phyloP scores from a whole-genome alignment of 2,797 vertebrate species.

The Micromesistius poutassou region DNA sequence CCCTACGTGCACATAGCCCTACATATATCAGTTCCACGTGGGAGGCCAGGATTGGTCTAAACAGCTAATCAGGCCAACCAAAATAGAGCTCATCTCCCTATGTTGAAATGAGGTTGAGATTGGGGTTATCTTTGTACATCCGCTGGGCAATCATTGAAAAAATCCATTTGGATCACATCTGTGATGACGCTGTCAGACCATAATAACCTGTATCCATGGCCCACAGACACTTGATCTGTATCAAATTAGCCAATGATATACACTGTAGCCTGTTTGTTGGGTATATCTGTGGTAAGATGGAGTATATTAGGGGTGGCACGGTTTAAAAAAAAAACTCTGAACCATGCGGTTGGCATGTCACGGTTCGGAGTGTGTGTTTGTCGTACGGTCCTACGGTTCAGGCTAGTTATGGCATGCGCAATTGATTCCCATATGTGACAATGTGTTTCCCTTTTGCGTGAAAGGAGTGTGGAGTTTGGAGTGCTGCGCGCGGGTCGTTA shows the following conservation, averaged over 20 bases:
- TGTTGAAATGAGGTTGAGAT: conserved; percentile 66
- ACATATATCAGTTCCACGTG: conserved; percentile 47
- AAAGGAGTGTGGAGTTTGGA: too few relatives aligned
- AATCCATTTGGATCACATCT: conserved; percentile 40
- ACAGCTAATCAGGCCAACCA: conserved; percentile 66
- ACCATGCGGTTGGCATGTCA: too few relatives aligned
- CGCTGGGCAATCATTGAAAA: conserved; percentile 54
- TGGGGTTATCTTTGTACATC: conserved; percentile 64
- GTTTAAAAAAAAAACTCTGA: too few relatives aligned
- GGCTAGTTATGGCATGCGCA: too few relatives aligned
- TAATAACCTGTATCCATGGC: conserved; percentile 35
- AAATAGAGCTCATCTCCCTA: conserved; percentile 70
- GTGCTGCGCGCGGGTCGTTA: too few relatives aligned
- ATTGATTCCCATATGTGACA: too few relatives aligned
- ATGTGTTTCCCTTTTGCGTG: too few relatives aligned
- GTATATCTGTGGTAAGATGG: conserved; percentile 26
- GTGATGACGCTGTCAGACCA: conserved; percentile 30
- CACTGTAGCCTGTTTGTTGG: conserved; percentile 22
- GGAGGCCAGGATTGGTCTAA: conserved; percentile 51
- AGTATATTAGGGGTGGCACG: too few relatives aligned
- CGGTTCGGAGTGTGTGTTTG: too few relatives aligned
- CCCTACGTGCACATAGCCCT: conserved; percentile 32
- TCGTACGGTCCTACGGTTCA: too few relatives aligned
- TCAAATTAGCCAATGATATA: conserved; percentile 34
- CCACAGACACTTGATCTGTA: conserved; percentile 46